Evolutionary conservation across 2,888 invertebrate species (phyloP).

Genomic region (Scaptomyza reducta): DNA sequence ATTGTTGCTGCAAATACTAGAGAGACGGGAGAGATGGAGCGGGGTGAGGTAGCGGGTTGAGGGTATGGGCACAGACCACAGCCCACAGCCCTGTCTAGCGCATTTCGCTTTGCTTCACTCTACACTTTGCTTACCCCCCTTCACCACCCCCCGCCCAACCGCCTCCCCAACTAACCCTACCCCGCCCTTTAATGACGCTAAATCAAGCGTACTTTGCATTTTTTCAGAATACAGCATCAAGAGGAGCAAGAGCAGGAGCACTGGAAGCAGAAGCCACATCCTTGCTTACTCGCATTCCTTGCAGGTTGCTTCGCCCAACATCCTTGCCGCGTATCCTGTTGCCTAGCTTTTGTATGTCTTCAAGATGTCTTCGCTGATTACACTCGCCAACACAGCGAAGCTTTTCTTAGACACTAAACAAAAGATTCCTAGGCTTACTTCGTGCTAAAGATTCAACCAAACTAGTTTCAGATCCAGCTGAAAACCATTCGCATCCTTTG

Average conservation of each 20-base stretch:
- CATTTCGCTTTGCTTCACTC: conserved; percentile 34
- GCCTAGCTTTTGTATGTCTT: conserved; percentile 23
- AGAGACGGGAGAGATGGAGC: too few species aligned
- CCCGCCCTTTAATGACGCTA: conserved; percentile 70
- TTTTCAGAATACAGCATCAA: conserved; percentile 44
- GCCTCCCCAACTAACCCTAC: too few species aligned
- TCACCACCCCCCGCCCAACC: background rate
- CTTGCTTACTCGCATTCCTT: conserved; percentile 14
- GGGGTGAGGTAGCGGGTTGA: background rate
- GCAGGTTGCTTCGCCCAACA: conserved; percentile 12
- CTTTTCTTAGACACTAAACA: background rate
- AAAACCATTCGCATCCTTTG: too few species aligned
- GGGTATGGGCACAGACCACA: too few species aligned
- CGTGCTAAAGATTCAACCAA: too few species aligned
- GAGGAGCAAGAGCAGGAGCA: conserved; percentile 3
- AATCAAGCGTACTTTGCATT: conserved; percentile 78
- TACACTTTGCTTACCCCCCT: background rate
- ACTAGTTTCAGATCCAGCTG: too few species aligned
- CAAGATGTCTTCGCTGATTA: conserved; percentile 30
- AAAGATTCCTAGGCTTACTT: background rate
- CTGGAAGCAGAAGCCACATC: conserved; percentile 10
- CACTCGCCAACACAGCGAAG: conserved; percentile 36
- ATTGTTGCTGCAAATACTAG: conserved; percentile 21
- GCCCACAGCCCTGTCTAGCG: conserved; percentile 47
- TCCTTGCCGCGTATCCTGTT: conserved; percentile 25